Percentiles rank a stretch among this genome's conserved stretches.
phyloP scores from a whole-genome alignment of 2,888 invertebrate genomes.

The Synanthedon formicaeformis region DNA sequence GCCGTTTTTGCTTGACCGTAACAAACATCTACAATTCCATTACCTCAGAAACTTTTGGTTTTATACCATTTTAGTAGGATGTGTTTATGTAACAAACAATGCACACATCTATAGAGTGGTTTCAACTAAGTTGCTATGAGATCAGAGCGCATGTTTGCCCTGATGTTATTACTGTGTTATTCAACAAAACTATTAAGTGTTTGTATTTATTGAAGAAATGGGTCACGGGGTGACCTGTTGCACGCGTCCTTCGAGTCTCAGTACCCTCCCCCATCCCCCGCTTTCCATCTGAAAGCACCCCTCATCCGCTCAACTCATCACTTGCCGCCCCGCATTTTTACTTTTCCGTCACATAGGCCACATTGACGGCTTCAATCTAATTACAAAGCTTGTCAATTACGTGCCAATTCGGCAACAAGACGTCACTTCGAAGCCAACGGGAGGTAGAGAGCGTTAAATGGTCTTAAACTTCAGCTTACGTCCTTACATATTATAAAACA shows the following conservation, averaged over 20 bases:
- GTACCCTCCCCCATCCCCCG: neutral
- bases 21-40: too few species aligned
- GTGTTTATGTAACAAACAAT: neutral
- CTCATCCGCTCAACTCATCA: too few species aligned
- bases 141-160: neutral
- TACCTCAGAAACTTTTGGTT: too few species aligned
- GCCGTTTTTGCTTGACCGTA: too few species aligned
- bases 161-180: neutral
- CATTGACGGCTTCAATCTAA: slow-evolving; percentile 7
- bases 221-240: neutral
- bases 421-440: too few species aligned
- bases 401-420: slow-evolving; percentile 1
- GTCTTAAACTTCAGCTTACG: too few species aligned
- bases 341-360: neutral
- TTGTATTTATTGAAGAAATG: neutral
- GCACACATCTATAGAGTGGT: neutral
- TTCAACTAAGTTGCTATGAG: neutral
- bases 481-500: too few species aligned
- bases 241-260: neutral
- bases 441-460: too few species aligned
- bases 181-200: too few species aligned
- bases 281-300: neutral
- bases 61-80: neutral
- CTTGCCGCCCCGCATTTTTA: neutral
- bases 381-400: slow-evolving; percentile 9